Evolutionary conservation across 1,140 invertebrate genomes (phyloP), one percentile per base, ranked within the genome.

Genomic region (Pectinophora gossypiella): DNA sequence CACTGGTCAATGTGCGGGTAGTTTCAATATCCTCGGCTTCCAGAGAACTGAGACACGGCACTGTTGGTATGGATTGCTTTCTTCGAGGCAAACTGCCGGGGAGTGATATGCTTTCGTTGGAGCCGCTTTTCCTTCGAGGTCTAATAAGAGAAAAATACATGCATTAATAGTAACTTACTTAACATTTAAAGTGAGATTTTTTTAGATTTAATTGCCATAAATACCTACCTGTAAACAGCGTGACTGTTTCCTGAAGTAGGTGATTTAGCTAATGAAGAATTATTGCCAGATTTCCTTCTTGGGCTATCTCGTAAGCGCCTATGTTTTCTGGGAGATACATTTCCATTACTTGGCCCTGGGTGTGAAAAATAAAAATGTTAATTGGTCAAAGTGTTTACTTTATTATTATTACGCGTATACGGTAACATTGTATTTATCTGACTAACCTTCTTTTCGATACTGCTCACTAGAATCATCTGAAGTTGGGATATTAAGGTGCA

Each of bases 401-500:
- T 15, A 12, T 27, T 27, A 27, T 27, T 6, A 6, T 27, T 27
- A 12, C 5, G 12, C 12, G 5, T 27, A 12, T 6, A 12, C 23
- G 12, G 5, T 6, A 12, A 27, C 23, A 27, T 27, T 27, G 23
- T 6, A 40, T 40, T 15, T 40, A 16, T 16, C 3, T 6, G 12
- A 2, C 36, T 40, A 15, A 87, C 87, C 84, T 50, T 89, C 79
- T 67, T 85, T 83, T 61, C 82, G 70, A 53, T 87, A 89, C 59
- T 89, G 87, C 64, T 89, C 87, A 68, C 91, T 93, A 1, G 92
- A 93, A 68, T 93, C 92, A 64, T 93, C 93, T 2, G 92, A 93
- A 7, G 91, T 93, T 10, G 89, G 88, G 48, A 89, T 87, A 57
- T 91, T 88, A 13, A 89, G 61, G 67, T 88, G 85, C 27, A 89